These are phyloP conservation scores for Platycnemis pennipes DNA, from an alignment of 2,888 invertebrate genomes.

Conservation along the genomic window DNA sequence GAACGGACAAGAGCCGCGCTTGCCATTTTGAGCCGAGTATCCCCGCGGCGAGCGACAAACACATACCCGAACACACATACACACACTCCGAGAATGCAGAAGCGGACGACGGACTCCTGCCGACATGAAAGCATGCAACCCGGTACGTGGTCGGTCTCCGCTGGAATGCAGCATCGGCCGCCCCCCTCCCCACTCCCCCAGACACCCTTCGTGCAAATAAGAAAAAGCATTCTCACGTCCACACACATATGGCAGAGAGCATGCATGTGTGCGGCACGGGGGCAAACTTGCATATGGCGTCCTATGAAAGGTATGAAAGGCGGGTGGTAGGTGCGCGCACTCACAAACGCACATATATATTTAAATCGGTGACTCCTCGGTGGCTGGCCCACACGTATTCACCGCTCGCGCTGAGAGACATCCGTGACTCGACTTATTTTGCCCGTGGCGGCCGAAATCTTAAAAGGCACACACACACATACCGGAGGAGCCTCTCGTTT, in stretches of 20 bases:
- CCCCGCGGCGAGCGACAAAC: neutral
- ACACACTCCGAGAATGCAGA: neutral
- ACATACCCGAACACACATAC: neutral
- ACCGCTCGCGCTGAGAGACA: neutral
- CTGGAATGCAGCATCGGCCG: slow-evolving; percentile 55
- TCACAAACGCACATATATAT: neutral
- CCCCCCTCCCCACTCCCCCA: too few relatives aligned
- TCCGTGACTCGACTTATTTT: slow-evolving; percentile 52
- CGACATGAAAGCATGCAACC: slow-evolving; percentile 11
- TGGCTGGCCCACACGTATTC: neutral
- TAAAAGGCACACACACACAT: slow-evolving; percentile 17
- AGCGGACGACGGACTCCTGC: neutral
- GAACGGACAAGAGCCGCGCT: neutral
- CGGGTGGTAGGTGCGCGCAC: neutral
- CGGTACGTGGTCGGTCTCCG: slow-evolving; percentile 17
- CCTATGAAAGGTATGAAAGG: neutral
- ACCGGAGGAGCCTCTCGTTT: slow-evolving; percentile 35
- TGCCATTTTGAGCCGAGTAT: slow-evolving; percentile 32
- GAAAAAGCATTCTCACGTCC: neutral
- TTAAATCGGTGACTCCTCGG: neutral
- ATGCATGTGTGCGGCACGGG: neutral
- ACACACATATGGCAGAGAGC: neutral
- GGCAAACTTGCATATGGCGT: neutral
- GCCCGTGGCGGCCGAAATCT: slow-evolving; percentile 38
- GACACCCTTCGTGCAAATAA: neutral